phyloP scores from a whole-genome alignment of 2,113 vertebrate genomes.

The Lucifuga dentata region DNA sequence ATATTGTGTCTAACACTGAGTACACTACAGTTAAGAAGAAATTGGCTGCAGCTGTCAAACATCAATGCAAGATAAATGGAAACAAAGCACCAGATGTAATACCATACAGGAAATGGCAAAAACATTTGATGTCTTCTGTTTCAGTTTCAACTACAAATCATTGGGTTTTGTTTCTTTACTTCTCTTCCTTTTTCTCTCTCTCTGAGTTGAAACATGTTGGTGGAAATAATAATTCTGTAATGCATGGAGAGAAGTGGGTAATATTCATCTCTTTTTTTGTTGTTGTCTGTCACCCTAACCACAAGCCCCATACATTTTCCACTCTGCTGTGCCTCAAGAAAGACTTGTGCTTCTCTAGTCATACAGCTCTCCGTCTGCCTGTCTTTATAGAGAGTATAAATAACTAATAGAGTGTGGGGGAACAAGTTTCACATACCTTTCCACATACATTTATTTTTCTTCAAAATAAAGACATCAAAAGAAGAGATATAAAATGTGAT shows the following conservation, averaged over 20 bases:
- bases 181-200: constrained; percentile 43
- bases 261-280: no score
- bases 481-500: constrained; percentile 34
- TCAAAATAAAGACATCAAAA: constrained; percentile 57
- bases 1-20: neutral
- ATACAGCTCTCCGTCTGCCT: constrained; percentile 25
- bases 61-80: neutral
- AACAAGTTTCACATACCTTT: constrained; percentile 66
- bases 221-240: constrained; percentile 51
- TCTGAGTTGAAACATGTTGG: constrained; percentile 37
- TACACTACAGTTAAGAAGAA: neutral
- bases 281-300: constrained; percentile 78
- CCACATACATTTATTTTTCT: constrained; percentile 46
- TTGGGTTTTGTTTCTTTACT: constrained; percentile 34
- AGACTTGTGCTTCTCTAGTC: constrained; percentile 18
- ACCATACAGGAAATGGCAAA: constrained; percentile 50
- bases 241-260: constrained; percentile 31
- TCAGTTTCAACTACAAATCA: neutral
- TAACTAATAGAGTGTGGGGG: constrained; percentile 62
- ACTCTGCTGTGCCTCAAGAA: constrained; percentile 34
- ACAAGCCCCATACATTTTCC: constrained; percentile 76
- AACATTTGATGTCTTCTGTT: constrained; percentile 11
- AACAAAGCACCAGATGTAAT: constrained; percentile 15
- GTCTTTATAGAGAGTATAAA: constrained; percentile 55
- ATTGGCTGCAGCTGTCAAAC: constrained; percentile 1